These are phyloP conservation scores for Polydrusus tereticollis DNA, from an alignment of 2,888 invertebrate genomes.

Conservation along the genomic window DNA sequence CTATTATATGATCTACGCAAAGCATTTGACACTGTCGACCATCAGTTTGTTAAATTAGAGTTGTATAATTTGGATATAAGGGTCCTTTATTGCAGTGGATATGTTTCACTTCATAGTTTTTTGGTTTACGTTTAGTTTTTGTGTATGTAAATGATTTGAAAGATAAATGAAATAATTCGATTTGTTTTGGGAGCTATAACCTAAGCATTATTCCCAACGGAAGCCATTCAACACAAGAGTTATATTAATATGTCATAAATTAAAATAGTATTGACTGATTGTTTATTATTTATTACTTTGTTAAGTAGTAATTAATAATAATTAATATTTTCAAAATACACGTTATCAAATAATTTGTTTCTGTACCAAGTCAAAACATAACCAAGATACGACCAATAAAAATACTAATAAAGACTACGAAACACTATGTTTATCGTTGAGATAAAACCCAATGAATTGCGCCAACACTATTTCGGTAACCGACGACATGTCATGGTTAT, in stretches of 20 bases:
- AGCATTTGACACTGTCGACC: too few relatives aligned
- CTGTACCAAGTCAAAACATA: conserved; percentile 4
- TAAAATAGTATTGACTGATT: neutral
- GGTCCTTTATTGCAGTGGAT: too few relatives aligned
- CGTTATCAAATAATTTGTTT: conserved; percentile 5
- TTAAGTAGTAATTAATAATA: conserved; percentile 5
- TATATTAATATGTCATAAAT: neutral
- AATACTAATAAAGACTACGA: neutral
- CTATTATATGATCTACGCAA: too few relatives aligned
- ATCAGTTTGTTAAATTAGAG: too few relatives aligned
- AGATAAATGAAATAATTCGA: too few relatives aligned
- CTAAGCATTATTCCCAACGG: too few relatives aligned
- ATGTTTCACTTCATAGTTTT: too few relatives aligned
- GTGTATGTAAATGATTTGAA: too few relatives aligned
- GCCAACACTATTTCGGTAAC: neutral
- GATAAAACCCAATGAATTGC: neutral
- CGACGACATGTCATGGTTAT: neutral
- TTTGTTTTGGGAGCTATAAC: too few relatives aligned
- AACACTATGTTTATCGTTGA: neutral
- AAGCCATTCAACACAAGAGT: too few relatives aligned
- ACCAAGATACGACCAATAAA: conserved; percentile 5
- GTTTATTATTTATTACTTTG: neutral
- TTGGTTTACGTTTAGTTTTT: too few relatives aligned
- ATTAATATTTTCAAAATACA: conserved; percentile 10
- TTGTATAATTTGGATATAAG: too few relatives aligned